These are phyloP conservation scores for Gasterosteus aculeatus DNA, from an alignment of 2,113 vertebrate genomes.

Conservation along the genomic window DNA sequence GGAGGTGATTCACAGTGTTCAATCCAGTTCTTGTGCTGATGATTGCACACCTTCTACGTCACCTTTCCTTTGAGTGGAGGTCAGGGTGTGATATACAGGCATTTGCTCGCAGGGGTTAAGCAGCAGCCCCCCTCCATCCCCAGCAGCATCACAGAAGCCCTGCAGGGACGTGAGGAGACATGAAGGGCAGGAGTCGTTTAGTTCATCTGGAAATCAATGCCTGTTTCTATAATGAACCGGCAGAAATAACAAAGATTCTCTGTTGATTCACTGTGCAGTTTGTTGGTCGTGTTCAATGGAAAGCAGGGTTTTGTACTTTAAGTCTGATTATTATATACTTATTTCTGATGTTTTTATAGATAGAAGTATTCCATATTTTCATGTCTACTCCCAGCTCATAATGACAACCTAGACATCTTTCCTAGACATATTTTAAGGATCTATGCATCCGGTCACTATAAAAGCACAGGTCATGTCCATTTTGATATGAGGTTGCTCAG, in stretches of 20 bases:
- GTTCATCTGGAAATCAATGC: not conserved
- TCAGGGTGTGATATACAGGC: constrained; percentile 14
- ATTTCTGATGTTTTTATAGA: not conserved
- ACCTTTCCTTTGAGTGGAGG: not conserved
- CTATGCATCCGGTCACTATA: too few species aligned
- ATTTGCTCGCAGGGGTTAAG: constrained; percentile 40
- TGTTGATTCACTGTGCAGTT: not conserved
- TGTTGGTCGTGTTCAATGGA: not conserved
- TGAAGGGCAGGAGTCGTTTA: not conserved
- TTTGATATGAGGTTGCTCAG: too few species aligned
- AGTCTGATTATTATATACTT: not conserved
- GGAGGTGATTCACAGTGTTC: too few species aligned
- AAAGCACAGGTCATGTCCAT: too few species aligned
- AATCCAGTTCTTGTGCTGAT: too few species aligned
- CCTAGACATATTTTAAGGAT: not conserved
- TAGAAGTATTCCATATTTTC: not conserved
- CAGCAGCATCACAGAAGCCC: constrained; percentile 41
- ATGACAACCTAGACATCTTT: too few species aligned
- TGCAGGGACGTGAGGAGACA: not conserved
- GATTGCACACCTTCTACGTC: not conserved
- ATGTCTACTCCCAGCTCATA: not conserved
- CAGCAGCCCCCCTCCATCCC: constrained; percentile 34
- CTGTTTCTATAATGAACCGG: not conserved
- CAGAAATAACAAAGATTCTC: not conserved
- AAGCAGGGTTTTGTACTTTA: not conserved